These are phyloP conservation scores for Helogale parvula DNA, from an alignment of 2,113 vertebrate genomes.

Conservation along the genomic window DNA sequence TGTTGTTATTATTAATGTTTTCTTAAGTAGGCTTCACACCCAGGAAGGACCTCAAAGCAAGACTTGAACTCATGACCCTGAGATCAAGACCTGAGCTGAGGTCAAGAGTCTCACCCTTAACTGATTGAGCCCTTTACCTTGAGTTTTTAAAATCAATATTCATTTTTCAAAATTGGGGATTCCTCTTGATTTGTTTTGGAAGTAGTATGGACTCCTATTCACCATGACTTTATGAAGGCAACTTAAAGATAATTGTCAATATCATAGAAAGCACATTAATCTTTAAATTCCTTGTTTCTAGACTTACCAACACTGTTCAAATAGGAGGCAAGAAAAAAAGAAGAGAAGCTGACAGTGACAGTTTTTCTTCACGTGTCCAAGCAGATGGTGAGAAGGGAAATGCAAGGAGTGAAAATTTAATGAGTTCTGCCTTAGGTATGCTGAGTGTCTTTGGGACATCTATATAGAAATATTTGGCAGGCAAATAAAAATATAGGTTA, in stretches of 20 bases:
- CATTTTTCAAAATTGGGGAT: neutral
- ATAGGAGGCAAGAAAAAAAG: neutral
- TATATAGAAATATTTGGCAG: neutral
- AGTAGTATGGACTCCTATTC: neutral
- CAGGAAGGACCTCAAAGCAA: neutral
- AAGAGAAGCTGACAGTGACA: neutral
- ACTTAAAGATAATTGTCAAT: neutral
- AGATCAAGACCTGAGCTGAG: neutral
- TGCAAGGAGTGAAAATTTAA: neutral
- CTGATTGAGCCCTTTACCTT: neutral
- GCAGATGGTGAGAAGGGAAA: neutral
- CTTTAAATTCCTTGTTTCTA: neutral
- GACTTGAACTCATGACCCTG: neutral
- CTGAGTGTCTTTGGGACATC: neutral
- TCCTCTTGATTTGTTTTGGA: neutral
- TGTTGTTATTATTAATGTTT: too few species aligned
- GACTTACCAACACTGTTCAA: neutral
- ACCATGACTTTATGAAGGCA: constrained; percentile 18
- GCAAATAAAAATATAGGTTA: neutral
- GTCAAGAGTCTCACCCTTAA: neutral
- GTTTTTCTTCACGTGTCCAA: neutral
- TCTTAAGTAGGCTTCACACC: too few species aligned
- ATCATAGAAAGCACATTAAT: neutral
- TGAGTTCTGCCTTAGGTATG: neutral
- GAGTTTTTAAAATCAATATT: neutral